Conservation (phyloP, 1,140 invertebrate species). For the Drosophila serrata region DNA sequence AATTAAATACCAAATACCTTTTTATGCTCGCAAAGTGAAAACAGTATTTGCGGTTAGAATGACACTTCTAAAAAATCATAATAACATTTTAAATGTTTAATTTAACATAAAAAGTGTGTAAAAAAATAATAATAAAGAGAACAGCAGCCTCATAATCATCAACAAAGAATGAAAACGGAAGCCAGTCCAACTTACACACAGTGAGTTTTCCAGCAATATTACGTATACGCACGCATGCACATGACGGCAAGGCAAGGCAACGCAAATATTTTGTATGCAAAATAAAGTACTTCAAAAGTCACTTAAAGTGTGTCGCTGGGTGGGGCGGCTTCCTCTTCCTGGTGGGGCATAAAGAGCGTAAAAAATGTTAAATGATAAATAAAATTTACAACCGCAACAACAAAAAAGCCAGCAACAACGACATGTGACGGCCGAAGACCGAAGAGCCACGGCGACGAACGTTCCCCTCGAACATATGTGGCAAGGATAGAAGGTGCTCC, state of each 20-base stretch:
- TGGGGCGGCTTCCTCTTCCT: conserved; percentile 11
- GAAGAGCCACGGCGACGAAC: conserved; percentile 60
- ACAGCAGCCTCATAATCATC: conserved; percentile 8
- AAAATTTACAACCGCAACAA: conserved; percentile 84
- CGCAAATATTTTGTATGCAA: conserved; percentile 80
- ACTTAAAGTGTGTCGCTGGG: conserved; percentile 71
- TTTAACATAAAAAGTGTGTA: conserved; percentile 44
- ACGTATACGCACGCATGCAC: conserved; percentile 63
- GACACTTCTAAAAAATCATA: conserved; percentile 38
- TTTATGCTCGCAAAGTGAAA: conserved; percentile 37
- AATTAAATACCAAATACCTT: conserved; percentile 33
- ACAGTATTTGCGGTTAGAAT: conserved; percentile 34
- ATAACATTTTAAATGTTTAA: conserved; percentile 62
- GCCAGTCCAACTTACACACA: conserved; percentile 39
- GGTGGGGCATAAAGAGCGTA: conserved; percentile 74
- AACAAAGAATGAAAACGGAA: conserved; percentile 20
- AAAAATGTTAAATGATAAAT: conserved; percentile 84
- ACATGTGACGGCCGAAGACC: conserved; percentile 16
- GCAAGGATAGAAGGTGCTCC: not conserved
- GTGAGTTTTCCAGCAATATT: conserved; percentile 64
- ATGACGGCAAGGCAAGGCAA: conserved; percentile 37
- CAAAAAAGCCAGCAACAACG: conserved; percentile 58
- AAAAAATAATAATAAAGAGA: not conserved
- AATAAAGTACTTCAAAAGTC: conserved; percentile 83
- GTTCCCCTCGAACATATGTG: conserved; percentile 5